Evolutionary conservation across 2,113 vertebrate species (phyloP), one percentile per base, ranked within the genome.

Genomic region (Plecotus auritus): DNA sequence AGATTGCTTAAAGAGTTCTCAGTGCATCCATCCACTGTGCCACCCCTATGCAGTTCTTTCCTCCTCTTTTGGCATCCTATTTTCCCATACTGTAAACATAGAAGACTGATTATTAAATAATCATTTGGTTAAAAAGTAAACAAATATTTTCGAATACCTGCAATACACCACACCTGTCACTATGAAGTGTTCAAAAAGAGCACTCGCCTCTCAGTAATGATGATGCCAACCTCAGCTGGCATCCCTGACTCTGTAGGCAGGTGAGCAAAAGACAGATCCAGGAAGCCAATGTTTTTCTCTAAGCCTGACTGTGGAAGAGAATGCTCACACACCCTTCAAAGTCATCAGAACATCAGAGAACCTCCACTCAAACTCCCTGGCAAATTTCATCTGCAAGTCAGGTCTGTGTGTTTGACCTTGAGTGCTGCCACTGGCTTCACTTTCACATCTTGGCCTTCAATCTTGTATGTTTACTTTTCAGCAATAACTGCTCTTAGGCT

Each of bases 321-420:
- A 85, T 72, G 51, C 72, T 42, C 40, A 72, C 0, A 1, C 86
- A 85, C 78, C 0, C 1, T 61, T 97, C 94, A 97, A 98, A 97
- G 96, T 96, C 98, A 97, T 96, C 80, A 78, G 97, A 96, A 98
- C 95, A 94, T 96, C 93, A 94, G 91, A 97, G 82, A 95, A 93
- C 17, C 86, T 92, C 84, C 28, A 93, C 91, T 96, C 95, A 94
- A 95, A 96, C 96, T 95, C 94, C 89, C 85, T 83, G 47, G 76
- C 91, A 91, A 56, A 83, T 92, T 95, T 90, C 61, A 86, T 45
- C 26, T 72, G 80, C 76, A 92, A 97, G 97, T 89, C 32, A 69
- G 22, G 84, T 94, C 91, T 88, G 95, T 96, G 93, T 97, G 87
- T 87, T 95, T 98, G 98, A 98, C 98, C 98, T 98, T 98, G 97